Percentiles rank a stretch among this genome's conserved stretches.
These are phyloP conservation scores for Macropus fuliginosus DNA, from an alignment of 2,797 vertebrate species.

Conservation along the genomic window DNA sequence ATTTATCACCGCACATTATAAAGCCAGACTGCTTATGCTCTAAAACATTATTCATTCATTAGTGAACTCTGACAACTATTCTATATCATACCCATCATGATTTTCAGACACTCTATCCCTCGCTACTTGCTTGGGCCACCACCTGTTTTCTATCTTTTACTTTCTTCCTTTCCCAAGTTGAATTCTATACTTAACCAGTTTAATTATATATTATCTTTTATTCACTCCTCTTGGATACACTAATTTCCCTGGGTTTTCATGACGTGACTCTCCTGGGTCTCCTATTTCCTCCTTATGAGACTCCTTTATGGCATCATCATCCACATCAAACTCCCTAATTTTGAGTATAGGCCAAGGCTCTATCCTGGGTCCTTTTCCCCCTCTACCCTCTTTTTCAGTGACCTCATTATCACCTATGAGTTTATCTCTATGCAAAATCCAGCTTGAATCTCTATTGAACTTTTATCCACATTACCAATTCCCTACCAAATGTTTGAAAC, in stretches of 20 bases:
- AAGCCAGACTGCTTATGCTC: constrained; percentile 26
- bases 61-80: background rate
- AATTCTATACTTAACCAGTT: background rate
- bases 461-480: background rate
- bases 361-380: background rate
- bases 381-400: background rate
- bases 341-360: background rate
- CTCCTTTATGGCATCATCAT: background rate
- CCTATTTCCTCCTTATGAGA: background rate
- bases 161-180: background rate
- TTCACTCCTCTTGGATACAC: background rate
- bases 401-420: background rate
- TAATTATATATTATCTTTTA: background rate
- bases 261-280: background rate
- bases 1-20: constrained; percentile 37
- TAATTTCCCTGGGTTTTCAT: background rate
- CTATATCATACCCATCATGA: background rate
- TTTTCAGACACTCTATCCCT: background rate
- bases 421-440: background rate
- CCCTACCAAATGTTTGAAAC: background rate
- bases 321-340: background rate
- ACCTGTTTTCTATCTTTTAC: background rate
- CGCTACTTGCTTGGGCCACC: background rate
- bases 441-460: background rate
- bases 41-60: constrained; percentile 20